A percentile compares a stretch with the other conserved stretches of the same genome.
Conservation (phyloP, 2,797 vertebrate species). For the Sebastes flavidus region DNA sequence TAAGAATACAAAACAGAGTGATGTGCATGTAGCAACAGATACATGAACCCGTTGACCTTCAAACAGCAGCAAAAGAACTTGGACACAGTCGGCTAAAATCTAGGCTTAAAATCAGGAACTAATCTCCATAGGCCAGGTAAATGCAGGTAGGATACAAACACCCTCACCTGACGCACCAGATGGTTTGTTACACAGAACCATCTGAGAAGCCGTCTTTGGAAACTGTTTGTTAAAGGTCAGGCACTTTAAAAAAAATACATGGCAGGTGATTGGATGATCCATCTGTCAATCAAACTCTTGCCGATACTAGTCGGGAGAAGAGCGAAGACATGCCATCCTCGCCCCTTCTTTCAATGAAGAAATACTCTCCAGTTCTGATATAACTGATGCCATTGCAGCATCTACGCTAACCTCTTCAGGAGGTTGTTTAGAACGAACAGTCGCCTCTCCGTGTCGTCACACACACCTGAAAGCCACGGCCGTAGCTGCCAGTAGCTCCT, state of each 20-base stretch:
- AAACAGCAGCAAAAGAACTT: conserved; percentile 1
- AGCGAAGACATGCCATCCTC: fast-evolving
- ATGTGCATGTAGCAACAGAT: background rate
- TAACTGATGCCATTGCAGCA: background rate
- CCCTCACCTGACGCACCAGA: fast-evolving
- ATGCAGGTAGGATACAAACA: background rate
- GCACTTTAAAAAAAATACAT: no score
- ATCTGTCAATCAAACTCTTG: background rate
- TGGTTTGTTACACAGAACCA: background rate
- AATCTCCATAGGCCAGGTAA: background rate
- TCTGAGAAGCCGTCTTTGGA: background rate
- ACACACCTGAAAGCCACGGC: background rate
- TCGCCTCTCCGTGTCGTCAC: no score
- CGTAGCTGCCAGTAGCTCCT: background rate
- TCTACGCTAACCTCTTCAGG: background rate
- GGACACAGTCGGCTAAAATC: background rate
- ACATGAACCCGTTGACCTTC: background rate
- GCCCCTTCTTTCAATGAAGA: background rate
- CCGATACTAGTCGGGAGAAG: background rate
- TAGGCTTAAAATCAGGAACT: background rate
- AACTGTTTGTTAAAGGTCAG: background rate
- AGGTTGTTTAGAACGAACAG: background rate
- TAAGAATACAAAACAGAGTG: background rate
- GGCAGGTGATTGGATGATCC: background rate
- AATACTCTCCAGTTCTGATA: background rate